phyloP scores from a whole-genome alignment of 2,888 invertebrate genomes.

The Crematogaster levior region DNA sequence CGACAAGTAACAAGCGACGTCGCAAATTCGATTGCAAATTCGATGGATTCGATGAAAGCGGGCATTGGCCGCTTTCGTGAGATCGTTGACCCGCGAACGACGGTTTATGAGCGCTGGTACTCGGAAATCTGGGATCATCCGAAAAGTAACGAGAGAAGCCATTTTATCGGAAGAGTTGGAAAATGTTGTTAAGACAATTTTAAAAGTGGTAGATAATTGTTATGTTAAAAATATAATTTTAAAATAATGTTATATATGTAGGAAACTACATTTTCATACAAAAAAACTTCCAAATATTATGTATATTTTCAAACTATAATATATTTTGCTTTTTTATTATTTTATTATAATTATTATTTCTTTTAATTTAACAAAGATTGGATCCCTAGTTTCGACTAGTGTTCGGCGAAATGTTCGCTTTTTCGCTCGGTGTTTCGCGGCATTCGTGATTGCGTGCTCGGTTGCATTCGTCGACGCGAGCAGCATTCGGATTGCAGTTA shows the following conservation, averaged over 20 bases:
- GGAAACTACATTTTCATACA: neutral
- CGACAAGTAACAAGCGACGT: constrained; percentile 12
- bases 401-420: neutral
- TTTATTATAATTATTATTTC: neutral
- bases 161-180: neutral
- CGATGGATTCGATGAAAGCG: constrained; percentile 28
- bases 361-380: neutral
- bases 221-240: neutral
- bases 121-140: constrained; percentile 23
- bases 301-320: neutral
- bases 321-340: neutral
- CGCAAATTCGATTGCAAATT: constrained; percentile 49
- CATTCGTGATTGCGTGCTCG: neutral
- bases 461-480: constrained; percentile 30
- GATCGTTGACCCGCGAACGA: constrained; percentile 21
- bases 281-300: neutral
- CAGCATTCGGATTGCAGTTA: constrained; percentile 64
- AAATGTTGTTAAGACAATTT: neutral
- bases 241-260: neutral
- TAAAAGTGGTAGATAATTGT: neutral
- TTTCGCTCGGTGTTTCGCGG: neutral
- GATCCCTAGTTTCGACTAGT: neutral
- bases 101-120: constrained; percentile 8
- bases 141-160: neutral
- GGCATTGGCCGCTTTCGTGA: constrained; percentile 41